Base-by-base conservation (phyloP, 2,797 vertebrate species). In the Myioborus miniatus region DNA sequence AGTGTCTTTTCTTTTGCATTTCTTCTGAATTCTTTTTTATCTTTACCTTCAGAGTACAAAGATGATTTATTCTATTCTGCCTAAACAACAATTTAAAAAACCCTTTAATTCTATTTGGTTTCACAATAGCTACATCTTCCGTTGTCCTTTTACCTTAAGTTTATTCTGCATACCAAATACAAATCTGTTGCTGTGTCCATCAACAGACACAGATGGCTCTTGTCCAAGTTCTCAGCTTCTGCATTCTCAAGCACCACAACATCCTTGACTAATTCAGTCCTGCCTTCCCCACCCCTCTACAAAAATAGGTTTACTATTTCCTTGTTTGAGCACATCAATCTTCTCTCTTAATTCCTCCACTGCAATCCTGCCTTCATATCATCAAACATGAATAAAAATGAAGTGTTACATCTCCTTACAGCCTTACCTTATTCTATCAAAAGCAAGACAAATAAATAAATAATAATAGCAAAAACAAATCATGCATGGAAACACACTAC, bases 401-500 rank as follows among this genome's bases (percentile, higher is more conserved):
- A 58, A 81, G 23, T 21, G 11, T 41, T n/a, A 29, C 6, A 49
- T 32, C 7, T 59, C 29, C 41, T 90, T 27, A 64, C 5, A 60
- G n/a, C 6, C 6, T 83, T 41, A 52, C 19, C 12, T 12, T 41
- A 36, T 24, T 14, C 47, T 32, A 55, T 46, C 32, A 64, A 85
- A 77, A 83, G 4, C 6, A 32, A 89, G 44, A 52, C 3, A 29
- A 41, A 41, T 14, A 49, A 68, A 47, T n/a, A 12, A 29, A 46
- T 29, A 63, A 37, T 20, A 55, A 12, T 3, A 36, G 18, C 2
- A 44, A 18, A 20, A 59, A 50, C 13, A 87, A 41, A 24, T 75
- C 2, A 29, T 46, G 13, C 9, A 55, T 47, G 39, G 60, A 77
- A 77, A 80, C 10, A 49, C 0, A 0, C 10, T 43, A 4, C 34